phyloP scores from a whole-genome alignment of 2,113 vertebrate species.

The Nothobranchius furzeri region DNA sequence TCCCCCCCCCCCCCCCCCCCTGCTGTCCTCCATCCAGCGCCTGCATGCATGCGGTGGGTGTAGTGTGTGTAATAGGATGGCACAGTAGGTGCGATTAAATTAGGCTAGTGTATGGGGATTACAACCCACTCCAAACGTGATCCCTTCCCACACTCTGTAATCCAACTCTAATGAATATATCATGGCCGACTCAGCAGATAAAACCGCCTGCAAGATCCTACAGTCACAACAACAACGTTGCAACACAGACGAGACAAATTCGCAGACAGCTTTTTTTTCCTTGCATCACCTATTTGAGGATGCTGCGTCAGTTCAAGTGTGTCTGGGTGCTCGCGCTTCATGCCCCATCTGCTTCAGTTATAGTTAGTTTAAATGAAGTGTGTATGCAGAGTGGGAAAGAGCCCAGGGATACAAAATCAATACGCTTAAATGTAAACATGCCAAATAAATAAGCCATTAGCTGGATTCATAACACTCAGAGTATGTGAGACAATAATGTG shows the following conservation, averaged over 20 bases:
- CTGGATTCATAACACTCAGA: conserved; percentile 26
- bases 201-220: conserved; percentile 32
- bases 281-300: conserved; percentile 28
- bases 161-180: conserved; percentile 81
- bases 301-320: conserved; percentile 19
- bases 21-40: conserved; percentile 24
- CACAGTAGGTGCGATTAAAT: conserved; percentile 83
- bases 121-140: conserved; percentile 74
- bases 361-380: conserved; percentile 39
- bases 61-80: conserved; percentile 77
- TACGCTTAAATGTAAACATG: conserved; percentile 45
- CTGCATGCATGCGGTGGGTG: conserved; percentile 55
- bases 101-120: conserved; percentile 80
- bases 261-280: conserved; percentile 19
- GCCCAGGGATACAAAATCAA: conserved; percentile 47
- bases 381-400: conserved; percentile 15
- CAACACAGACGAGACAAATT: conserved; percentile 28
- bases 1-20: conserved; percentile 23
- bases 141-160: conserved; percentile 75
- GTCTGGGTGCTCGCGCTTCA: conserved; percentile 5
- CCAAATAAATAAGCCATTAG: conserved; percentile 30
- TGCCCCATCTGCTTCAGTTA: conserved; percentile 37
- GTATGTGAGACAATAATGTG: neutral
- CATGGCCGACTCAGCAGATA: conserved; percentile 74
- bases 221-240: conserved; percentile 55